Evolutionary conservation across 1,140 invertebrate genomes (phyloP).

Genomic region (Nebria ingens): DNA sequence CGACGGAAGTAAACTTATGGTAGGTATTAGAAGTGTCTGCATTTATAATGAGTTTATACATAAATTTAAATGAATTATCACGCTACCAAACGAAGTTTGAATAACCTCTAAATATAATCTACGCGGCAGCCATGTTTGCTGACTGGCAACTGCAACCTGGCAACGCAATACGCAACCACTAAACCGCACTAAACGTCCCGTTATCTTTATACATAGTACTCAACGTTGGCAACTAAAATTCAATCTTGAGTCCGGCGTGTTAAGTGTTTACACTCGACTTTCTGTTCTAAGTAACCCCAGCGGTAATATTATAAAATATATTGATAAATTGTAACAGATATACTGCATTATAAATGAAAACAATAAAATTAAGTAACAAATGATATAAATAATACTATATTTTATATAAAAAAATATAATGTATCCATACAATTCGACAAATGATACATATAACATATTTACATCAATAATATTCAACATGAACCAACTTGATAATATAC

Average conservation of each 20-base stretch:
- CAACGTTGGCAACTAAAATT: too few species aligned
- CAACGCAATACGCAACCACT: not conserved
- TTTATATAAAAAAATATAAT: constrained; percentile 28
- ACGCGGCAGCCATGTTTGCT: not conserved
- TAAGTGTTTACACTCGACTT: too few species aligned
- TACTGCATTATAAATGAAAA: too few species aligned
- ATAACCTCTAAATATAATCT: not conserved
- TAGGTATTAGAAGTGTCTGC: not conserved
- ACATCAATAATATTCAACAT: constrained; percentile 14
- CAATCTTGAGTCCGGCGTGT: too few species aligned
- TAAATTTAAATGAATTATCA: constrained; percentile 2
- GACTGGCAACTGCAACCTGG: not conserved
- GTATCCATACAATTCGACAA: constrained; percentile 10
- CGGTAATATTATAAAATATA: too few species aligned
- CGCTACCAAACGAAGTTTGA: not conserved
- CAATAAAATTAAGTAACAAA: constrained; percentile 12
- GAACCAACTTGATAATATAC: constrained; percentile 20
- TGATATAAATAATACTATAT: constrained; percentile 32
- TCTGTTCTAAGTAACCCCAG: too few species aligned
- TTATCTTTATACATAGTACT: too few species aligned
- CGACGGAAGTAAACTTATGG: not conserved
- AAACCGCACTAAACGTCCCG: too few species aligned
- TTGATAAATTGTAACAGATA: too few species aligned
- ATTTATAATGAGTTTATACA: constrained; percentile 3
- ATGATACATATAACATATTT: constrained; percentile 14